Conservation (phyloP, 2,888 invertebrate species). For the Bombyx huttoni region DNA sequence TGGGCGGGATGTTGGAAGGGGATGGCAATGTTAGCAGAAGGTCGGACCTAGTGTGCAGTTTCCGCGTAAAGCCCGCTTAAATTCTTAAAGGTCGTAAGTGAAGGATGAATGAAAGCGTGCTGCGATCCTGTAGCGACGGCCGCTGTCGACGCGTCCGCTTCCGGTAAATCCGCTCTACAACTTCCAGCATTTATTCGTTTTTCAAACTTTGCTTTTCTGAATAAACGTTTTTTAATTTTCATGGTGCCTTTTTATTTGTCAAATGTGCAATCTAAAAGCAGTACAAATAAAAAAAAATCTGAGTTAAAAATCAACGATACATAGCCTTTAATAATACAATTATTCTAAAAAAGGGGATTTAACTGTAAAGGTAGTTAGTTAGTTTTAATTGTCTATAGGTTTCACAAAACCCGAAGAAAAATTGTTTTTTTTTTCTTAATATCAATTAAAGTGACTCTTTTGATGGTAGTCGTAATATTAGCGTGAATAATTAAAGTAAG, state of each 20-base stretch:
- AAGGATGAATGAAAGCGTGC: conserved; percentile 70
- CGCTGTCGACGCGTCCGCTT: conserved; percentile 66
- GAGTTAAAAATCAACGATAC: too few species aligned
- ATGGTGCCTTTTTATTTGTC: background rate
- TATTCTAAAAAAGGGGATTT: too few species aligned
- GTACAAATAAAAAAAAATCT: too few species aligned
- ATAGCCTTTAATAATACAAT: too few species aligned
- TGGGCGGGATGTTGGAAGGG: conserved; percentile 31
- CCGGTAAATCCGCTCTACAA: conserved; percentile 68
- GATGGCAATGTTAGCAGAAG: conserved; percentile 40
- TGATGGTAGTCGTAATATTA: too few species aligned
- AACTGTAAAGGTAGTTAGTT: too few species aligned
- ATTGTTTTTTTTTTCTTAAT: too few species aligned
- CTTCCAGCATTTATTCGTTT: conserved; percentile 61
- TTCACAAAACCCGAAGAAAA: too few species aligned
- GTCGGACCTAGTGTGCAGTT: conserved; percentile 58
- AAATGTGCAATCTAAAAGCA: too few species aligned
- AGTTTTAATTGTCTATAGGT: too few species aligned
- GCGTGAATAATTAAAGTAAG: too few species aligned
- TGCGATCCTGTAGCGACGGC: conserved; percentile 68
- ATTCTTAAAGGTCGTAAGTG: conserved; percentile 47
- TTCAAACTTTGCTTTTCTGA: conserved; percentile 34
- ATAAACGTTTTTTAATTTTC: background rate
- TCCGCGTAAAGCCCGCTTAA: conserved; percentile 49
- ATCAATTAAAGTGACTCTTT: too few species aligned